Percentiles rank a stretch among this genome's conserved stretches.
These are phyloP conservation scores for Choloepus didactylus DNA, from an alignment of 2,797 vertebrate species.

Conservation along the genomic window DNA sequence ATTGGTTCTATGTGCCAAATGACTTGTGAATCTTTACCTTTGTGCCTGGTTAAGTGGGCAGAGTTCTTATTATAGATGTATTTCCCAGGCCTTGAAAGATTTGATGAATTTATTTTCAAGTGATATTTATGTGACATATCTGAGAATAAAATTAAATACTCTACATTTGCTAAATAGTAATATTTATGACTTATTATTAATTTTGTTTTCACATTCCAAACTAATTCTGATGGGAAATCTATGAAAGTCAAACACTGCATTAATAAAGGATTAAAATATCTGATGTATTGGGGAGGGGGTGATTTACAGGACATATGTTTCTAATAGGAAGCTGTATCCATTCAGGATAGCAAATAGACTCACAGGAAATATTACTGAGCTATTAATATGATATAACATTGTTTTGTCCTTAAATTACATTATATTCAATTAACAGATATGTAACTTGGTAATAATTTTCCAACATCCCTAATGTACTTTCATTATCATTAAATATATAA, in stretches of 20 bases:
- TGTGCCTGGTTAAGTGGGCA: not conserved
- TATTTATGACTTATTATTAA: not conserved
- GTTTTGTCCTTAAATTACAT: conserved; percentile 39
- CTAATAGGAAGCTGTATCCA: not conserved
- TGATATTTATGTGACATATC: not conserved
- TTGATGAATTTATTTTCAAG: not conserved
- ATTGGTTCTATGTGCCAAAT: not conserved
- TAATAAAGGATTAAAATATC: conserved; percentile 13
- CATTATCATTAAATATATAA: conserved; percentile 24
- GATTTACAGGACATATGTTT: not conserved
- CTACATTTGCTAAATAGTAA: conserved; percentile 21
- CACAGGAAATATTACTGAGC: not conserved
- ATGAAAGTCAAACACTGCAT: not conserved
- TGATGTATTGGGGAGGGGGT: not conserved
- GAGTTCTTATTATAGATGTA: not conserved
- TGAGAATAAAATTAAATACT: conserved; percentile 31
- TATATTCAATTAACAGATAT: not conserved
- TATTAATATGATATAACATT: conserved; percentile 10
- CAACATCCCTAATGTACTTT: not conserved
- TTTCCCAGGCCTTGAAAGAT: not conserved
- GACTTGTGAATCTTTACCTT: not conserved
- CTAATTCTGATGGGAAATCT: not conserved
- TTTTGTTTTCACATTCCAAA: not conserved
- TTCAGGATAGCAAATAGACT: not conserved
- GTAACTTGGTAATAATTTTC: not conserved